Conservation (phyloP, 2,888 invertebrate genomes). For the Diloba caeruleocephala region DNA sequence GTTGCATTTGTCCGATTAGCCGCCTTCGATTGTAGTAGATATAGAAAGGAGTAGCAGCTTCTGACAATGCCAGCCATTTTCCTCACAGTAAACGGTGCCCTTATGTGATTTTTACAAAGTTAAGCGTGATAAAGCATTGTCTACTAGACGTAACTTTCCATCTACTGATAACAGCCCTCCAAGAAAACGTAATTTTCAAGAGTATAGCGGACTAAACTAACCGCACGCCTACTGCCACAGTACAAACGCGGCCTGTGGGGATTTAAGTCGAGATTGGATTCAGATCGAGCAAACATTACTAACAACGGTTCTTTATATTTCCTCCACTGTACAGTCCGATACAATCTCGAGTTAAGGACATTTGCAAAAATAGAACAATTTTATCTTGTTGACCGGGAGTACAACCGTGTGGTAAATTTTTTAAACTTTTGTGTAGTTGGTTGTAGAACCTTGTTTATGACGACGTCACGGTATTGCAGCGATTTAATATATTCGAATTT, state of each 20-base stretch:
- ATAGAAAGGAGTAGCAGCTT: no score
- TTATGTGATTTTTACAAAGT: no score
- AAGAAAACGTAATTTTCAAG: constrained; percentile 5
- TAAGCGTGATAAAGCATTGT: no score
- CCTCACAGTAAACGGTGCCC: no score
- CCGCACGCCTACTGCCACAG: constrained; percentile 12
- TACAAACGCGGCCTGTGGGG: constrained; percentile 39
- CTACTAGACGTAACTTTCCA: no score
- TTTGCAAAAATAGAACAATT: constrained; percentile 10
- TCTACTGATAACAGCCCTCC: constrained; percentile 4
- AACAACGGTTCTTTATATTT: constrained; percentile 45
- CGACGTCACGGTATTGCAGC: constrained; percentile 30
- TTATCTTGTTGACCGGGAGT: constrained; percentile 6
- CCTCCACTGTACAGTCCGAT: constrained; percentile 17
- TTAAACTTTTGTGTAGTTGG: constrained; percentile 21
- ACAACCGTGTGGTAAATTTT: constrained; percentile 32
- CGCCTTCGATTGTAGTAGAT: no score
- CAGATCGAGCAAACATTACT: constrained; percentile 44
- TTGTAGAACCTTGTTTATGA: constrained; percentile 8
- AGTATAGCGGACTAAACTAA: constrained; percentile 30
- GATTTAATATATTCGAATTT: constrained; percentile 26
- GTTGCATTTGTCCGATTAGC: no score
- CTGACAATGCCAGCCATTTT: no score
- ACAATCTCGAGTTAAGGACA: constrained; percentile 34
- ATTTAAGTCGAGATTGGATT: constrained; percentile 49